phyloP scores from a whole-genome alignment of 2,797 vertebrate genomes.

The Brotula barbata region DNA sequence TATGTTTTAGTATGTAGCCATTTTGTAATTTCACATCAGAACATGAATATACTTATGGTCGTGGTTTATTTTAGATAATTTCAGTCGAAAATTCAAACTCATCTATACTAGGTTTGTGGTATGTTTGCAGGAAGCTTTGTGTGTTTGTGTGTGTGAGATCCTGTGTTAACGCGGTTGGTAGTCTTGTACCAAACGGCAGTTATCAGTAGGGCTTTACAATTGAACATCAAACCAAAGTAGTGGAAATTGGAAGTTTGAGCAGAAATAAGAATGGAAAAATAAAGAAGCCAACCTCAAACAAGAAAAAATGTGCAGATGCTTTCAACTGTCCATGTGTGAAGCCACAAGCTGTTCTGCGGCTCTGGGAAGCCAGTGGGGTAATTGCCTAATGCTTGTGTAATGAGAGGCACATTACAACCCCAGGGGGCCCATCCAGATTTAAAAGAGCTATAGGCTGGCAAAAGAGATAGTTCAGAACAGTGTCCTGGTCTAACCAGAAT shows the following conservation, averaged over 20 bases:
- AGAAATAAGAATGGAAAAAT: conserved; percentile 27
- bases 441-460: conserved; percentile 65
- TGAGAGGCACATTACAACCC: conserved; percentile 77
- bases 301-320: conserved; percentile 71
- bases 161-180: conserved; percentile 32
- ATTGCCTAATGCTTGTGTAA: conserved; percentile 79
- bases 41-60: neutral
- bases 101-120: too few species aligned
- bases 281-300: conserved; percentile 50
- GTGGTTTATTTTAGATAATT: neutral
- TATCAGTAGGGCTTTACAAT: conserved; percentile 41
- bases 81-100: too few species aligned
- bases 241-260: conserved; percentile 25
- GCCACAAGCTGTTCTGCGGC: conserved; percentile 73
- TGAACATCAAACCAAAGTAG: conserved; percentile 33
- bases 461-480: conserved; percentile 37
- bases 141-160: neutral
- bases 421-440: conserved; percentile 68
- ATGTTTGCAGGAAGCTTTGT: too few species aligned
- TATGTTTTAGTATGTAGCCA: too few species aligned
- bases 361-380: conserved; percentile 72
- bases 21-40: neutral
- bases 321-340: conserved; percentile 77
- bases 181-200: conserved; percentile 36
- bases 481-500: conserved; percentile 35